These are phyloP conservation scores for Morus bassanus DNA, from an alignment of 2,797 vertebrate species.

Conservation along the genomic window DNA sequence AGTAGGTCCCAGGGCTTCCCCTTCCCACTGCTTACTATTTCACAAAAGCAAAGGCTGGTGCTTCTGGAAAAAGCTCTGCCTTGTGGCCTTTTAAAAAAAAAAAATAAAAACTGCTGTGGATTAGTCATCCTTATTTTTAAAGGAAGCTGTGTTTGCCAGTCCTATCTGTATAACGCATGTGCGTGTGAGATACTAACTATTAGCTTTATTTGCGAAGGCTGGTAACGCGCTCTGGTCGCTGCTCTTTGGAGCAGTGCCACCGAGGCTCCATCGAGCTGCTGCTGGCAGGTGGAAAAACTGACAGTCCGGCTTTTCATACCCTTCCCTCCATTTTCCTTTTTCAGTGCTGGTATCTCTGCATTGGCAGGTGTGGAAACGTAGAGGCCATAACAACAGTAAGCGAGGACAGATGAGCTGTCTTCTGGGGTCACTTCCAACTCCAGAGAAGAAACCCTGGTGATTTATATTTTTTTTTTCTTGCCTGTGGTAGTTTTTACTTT, in stretches of 20 bases:
- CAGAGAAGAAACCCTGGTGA: background rate
- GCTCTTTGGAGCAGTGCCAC: background rate
- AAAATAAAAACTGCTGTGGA: background rate
- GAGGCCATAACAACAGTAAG: background rate
- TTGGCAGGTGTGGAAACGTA: background rate
- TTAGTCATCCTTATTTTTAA: slow-evolving; percentile 47
- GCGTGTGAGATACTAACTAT: background rate
- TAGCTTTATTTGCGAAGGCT: background rate
- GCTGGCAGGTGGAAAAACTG: background rate
- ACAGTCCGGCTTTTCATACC: background rate
- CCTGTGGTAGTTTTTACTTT: background rate
- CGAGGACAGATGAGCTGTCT: background rate
- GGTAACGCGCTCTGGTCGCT: background rate
- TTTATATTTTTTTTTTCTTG: background rate
- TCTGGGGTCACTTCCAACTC: background rate
- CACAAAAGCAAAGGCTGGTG: background rate
- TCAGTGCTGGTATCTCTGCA: background rate
- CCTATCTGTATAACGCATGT: background rate
- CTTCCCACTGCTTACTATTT: background rate
- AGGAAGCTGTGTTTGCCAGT: slow-evolving; percentile 1
- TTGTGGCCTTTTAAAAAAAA: background rate
- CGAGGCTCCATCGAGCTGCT: background rate
- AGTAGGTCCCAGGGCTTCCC: slow-evolving; percentile 4
- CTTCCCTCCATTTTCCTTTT: background rate
- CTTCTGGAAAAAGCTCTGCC: slow-evolving; percentile 35